Evolutionary conservation across 2,888 invertebrate genomes (phyloP).

Genomic region (Synanthedon andrenaeformis): DNA sequence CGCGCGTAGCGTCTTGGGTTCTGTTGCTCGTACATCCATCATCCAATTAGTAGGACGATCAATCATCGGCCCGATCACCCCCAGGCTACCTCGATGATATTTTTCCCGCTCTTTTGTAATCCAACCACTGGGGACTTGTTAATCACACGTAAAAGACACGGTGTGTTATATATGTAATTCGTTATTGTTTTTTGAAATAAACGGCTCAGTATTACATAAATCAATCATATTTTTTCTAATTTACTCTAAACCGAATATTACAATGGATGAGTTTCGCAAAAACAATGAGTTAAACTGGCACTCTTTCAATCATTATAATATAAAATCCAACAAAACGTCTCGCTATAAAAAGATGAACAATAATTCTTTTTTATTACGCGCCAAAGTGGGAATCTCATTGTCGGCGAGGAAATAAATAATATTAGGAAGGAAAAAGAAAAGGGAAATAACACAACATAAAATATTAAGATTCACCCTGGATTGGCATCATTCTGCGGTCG

Average conservation of each 20-base stretch:
- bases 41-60: slow-evolving; percentile 81
- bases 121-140: slow-evolving; percentile 50
- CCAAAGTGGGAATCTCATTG: slow-evolving; percentile 70
- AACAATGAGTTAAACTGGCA: slow-evolving; percentile 24
- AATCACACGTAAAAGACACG: slow-evolving; percentile 49
- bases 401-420: slow-evolving; percentile 67
- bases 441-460: slow-evolving; percentile 69
- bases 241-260: background rate
- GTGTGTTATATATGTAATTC: slow-evolving; percentile 7
- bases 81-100: slow-evolving; percentile 51
- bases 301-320: slow-evolving; percentile 53
- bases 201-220: background rate
- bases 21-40: slow-evolving; percentile 72
- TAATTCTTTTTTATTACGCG: slow-evolving; percentile 69
- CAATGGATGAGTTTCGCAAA: background rate
- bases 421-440: slow-evolving; percentile 64
- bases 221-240: background rate
- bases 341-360: slow-evolving; percentile 67
- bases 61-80: slow-evolving; percentile 75
- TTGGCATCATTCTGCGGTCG: slow-evolving; percentile 67
- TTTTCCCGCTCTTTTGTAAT: slow-evolving; percentile 45
- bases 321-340: slow-evolving; percentile 59
- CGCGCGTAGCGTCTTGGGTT: background rate
- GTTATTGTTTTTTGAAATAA: background rate
- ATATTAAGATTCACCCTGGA: slow-evolving; percentile 69